phyloP scores from a whole-genome alignment of 2,888 invertebrate genomes.

The Nymphalis c-album region DNA sequence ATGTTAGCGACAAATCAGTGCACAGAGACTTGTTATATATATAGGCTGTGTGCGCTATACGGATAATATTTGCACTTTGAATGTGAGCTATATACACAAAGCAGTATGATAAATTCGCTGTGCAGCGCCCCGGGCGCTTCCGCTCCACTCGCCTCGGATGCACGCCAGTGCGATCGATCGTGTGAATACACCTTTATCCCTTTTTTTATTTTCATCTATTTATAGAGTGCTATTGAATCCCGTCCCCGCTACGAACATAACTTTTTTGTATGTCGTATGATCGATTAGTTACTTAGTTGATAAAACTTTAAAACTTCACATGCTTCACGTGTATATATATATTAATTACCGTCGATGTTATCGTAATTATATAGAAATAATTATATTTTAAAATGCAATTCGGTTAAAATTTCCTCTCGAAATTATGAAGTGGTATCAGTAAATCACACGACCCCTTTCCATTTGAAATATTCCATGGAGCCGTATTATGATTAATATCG shows the following conservation, averaged over 20 bases:
- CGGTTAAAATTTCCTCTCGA: constrained; percentile 17
- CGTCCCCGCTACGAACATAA: constrained; percentile 23
- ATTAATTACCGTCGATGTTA: not conserved
- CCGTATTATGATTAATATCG: constrained; percentile 37
- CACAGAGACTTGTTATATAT: constrained; percentile 8
- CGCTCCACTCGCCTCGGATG: constrained; percentile 71
- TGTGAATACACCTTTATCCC: constrained; percentile 69
- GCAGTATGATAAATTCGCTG: constrained; percentile 70
- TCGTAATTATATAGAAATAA: constrained; percentile 6
- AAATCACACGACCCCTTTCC: constrained; percentile 39
- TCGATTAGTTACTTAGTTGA: constrained; percentile 20
- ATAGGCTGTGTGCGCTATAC: constrained; percentile 24
- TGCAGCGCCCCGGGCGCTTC: constrained; percentile 69
- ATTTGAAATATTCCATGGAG: constrained; percentile 33
- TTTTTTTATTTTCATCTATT: constrained; percentile 58
- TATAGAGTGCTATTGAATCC: constrained; percentile 42
- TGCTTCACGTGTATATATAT: too few relatives aligned
- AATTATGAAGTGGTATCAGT: constrained; percentile 37
- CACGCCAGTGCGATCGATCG: constrained; percentile 69
- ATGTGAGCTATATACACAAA: constrained; percentile 54
- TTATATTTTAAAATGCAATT: constrained; percentile 5
- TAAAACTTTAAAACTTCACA: too few relatives aligned
- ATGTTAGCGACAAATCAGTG: constrained; percentile 7
- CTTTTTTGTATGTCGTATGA: constrained; percentile 16
- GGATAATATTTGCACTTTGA: constrained; percentile 50